Base-by-base conservation (phyloP, 2,797 vertebrate genomes). In the Cyclura pinguis region DNA sequence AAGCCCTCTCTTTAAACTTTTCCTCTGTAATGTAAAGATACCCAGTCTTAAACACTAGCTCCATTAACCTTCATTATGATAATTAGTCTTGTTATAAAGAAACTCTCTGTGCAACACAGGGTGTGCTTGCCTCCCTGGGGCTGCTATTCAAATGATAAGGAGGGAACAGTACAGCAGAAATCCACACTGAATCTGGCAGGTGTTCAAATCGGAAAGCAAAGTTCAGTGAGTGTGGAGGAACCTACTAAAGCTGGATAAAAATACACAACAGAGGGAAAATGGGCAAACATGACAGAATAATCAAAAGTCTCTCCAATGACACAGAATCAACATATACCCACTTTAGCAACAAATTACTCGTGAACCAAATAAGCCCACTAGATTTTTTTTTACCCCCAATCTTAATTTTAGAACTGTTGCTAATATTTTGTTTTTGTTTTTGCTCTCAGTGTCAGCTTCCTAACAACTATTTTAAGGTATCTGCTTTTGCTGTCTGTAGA, bases 221-320 rank as follows among this genome's bases (percentile, higher is more conserved):
- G 87, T 92, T 95, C 94, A 92, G 91, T 72, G 94, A 87, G 35
- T 83, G 88, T 94, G 93, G 87, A 94, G 55, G 87, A 95, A 96
- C 50, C 89, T 0, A 89, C 80, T 95, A 93, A 91, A 85, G 22
- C 89, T 22, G 80, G 57, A 35, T 77, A 91, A 89, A 91, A 87
- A 88, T 86, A 87, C 20, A 64, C 84, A 84, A 82, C 47, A 88
- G 90, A 94, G 50, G n/a, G 55, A 90, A 93, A 84, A n/a, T 72
- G 52, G 90, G 67, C 72, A 88, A 92, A 62, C 7, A 84, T 76
- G 55, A 64, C 1, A 64, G 64, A 90, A 88, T 88, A 67, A 42
- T 86, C 20, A 20, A 93, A 59, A 72, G 74, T 88, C 29, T 85
- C 87, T 88, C 84, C 2, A 80, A 80, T n/a, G 2, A 42, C 64